Evolutionary conservation across 2,888 invertebrate species (phyloP).

Genomic region (Drosophila suboccidentalis): DNA sequence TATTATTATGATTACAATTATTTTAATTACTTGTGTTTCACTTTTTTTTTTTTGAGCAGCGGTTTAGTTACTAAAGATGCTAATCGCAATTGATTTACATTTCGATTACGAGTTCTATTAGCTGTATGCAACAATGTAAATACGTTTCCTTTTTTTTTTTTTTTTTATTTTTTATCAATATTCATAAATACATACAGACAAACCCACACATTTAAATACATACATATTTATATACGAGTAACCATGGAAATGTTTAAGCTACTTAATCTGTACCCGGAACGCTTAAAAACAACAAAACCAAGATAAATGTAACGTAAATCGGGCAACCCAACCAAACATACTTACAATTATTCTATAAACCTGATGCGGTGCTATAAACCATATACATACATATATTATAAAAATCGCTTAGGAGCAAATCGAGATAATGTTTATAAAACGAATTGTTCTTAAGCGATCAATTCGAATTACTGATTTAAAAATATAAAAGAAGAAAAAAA

Average conservation of each 20-base stretch:
- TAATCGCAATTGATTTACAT: conserved; percentile 54
- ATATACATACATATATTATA: conserved; percentile 21
- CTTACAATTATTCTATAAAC: conserved; percentile 36
- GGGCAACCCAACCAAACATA: conserved; percentile 29
- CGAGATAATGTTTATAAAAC: conserved; percentile 18
- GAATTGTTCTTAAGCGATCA: conserved; percentile 34
- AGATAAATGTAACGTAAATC: conserved; percentile 24
- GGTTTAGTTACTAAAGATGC: conserved; percentile 65
- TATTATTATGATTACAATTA: conserved; percentile 33
- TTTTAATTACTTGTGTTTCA: conserved; percentile 32
- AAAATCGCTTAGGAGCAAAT: conserved; percentile 32
- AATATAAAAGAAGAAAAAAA: conserved; percentile 4
- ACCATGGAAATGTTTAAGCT: conserved; percentile 65
- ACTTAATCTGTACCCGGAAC: conserved; percentile 65
- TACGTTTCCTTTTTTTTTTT: conserved; percentile 30
- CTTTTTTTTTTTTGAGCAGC: conserved; percentile 49
- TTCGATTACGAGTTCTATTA: conserved; percentile 45
- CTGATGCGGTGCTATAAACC: conserved; percentile 60
- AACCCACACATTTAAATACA: conserved; percentile 35
- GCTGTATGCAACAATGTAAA: conserved; percentile 45
- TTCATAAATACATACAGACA: conserved; percentile 23
- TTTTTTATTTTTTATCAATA: conserved; percentile 1
- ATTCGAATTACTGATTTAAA: conserved; percentile 33
- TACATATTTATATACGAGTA: conserved; percentile 50
- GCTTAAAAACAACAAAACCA: conserved; percentile 19